A percentile compares a stretch with the other conserved stretches of the same genome.
These are phyloP conservation scores for Hylyphantes graminicola DNA, from an alignment of 1,140 invertebrate species.

Conservation along the genomic window DNA sequence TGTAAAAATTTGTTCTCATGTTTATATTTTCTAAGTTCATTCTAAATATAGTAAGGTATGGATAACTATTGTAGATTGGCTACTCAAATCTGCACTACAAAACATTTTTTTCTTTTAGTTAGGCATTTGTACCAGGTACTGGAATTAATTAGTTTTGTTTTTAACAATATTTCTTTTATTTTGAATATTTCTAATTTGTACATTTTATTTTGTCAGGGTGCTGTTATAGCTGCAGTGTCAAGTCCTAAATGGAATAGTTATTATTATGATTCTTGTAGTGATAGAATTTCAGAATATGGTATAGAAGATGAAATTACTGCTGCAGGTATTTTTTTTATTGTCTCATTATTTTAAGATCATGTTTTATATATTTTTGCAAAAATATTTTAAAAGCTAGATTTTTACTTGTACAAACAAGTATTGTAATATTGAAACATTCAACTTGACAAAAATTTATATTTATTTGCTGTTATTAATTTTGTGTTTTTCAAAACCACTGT, in stretches of 20 bases:
- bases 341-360: neutral
- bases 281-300: conserved; percentile 74
- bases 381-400: neutral
- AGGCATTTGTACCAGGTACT: too few species aligned
- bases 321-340: conserved; percentile 71
- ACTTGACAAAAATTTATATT: too few species aligned
- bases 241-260: conserved; percentile 84
- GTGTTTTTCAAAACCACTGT: neutral
- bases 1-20: neutral
- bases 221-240: conserved; percentile 90
- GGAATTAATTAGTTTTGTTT: too few species aligned
- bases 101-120: too few species aligned
- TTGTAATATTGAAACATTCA: too few species aligned
- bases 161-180: too few species aligned
- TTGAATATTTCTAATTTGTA: too few species aligned
- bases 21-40: neutral
- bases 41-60: too few species aligned
- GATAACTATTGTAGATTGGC: too few species aligned
- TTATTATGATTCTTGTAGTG: conserved; percentile 76
- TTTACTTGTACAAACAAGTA: too few species aligned
- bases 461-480: too few species aligned
- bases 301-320: conserved; percentile 76
- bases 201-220: conserved; percentile 68
- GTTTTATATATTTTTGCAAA: neutral
- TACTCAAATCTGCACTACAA: too few species aligned